These are phyloP conservation scores for Myrmecophaga tridactyla DNA, from an alignment of 2,113 vertebrate species.

Conservation along the genomic window DNA sequence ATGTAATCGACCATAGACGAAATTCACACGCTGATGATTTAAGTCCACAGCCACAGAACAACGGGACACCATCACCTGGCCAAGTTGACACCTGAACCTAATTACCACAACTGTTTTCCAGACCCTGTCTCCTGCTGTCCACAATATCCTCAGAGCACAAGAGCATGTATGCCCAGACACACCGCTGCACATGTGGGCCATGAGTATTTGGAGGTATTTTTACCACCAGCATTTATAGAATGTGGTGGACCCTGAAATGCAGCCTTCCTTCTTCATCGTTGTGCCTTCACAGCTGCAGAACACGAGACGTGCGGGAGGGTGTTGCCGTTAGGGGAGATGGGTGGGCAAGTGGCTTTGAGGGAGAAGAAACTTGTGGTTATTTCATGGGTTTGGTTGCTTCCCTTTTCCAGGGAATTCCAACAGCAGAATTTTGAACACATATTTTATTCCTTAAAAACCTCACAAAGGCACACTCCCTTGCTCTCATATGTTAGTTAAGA, in stretches of 20 bases:
- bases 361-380: not conserved
- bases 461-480: not conserved
- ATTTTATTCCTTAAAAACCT: not conserved
- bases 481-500: slow-evolving; percentile 18
- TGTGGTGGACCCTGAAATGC: rapidly evolving
- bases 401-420: not conserved
- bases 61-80: no score
- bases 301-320: rapidly evolving
- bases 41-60: no score
- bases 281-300: not conserved
- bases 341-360: rapidly evolving
- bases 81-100: no score
- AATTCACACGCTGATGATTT: no score
- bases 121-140: not conserved
- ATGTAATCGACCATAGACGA: no score
- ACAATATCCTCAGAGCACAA: no score
- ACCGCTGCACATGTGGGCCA: not conserved
- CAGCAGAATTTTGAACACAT: not conserved
- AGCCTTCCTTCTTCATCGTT: no score
- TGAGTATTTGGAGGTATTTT: no score
- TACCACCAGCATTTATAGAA: not conserved
- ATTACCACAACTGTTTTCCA: no score
- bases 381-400: rapidly evolving
- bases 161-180: not conserved
- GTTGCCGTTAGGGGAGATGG: rapidly evolving